Conservation (phyloP, 2,797 vertebrate genomes). For the Corythornis leucogaster region DNA sequence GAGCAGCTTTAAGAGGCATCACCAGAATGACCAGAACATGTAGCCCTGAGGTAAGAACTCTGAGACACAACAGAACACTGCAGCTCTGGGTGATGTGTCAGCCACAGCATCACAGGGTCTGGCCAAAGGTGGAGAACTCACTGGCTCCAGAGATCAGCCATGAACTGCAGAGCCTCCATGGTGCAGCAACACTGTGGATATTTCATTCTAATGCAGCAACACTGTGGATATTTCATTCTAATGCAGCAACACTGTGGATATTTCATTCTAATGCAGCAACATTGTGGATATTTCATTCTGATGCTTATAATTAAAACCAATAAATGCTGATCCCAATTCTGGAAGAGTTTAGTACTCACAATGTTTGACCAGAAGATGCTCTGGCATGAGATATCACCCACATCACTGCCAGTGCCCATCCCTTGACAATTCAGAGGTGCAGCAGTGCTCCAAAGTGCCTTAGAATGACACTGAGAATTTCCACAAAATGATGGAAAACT, state of each 20-base stretch:
- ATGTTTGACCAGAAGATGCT: not conserved
- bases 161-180: not conserved
- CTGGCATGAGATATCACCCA: not conserved
- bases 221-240: not conserved
- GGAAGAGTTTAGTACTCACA: not conserved
- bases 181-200: not conserved
- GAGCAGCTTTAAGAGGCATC: too few relatives aligned
- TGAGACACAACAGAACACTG: not conserved
- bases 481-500: slow-evolving; percentile 39
- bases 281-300: not conserved
- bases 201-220: not conserved
- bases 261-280: not conserved
- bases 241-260: not conserved
- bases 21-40: too few relatives aligned
- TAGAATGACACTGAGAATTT: slow-evolving; percentile 28
- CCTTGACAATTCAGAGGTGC: not conserved
- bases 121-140: not conserved
- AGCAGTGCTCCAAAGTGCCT: not conserved
- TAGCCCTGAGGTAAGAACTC: not conserved
- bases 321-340: not conserved
- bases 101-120: not conserved
- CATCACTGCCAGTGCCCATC: not conserved
- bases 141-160: not conserved
- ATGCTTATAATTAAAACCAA: not conserved
- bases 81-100: not conserved